Evolutionary conservation across 2,888 invertebrate species (phyloP).

Genomic region (Orthosia gracilis): DNA sequence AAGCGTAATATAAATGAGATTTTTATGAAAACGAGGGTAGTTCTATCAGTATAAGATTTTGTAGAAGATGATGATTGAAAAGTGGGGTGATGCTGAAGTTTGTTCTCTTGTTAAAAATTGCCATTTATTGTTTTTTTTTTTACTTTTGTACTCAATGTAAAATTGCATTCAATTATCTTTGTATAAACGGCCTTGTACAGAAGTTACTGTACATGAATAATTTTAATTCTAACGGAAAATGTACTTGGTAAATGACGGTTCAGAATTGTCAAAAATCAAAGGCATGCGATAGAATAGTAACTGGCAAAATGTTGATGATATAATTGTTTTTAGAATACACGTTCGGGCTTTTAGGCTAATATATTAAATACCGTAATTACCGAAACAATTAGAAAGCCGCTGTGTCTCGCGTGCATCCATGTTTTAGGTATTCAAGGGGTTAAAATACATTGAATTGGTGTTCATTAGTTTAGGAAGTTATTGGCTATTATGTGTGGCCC

Average conservation of each 20-base stretch:
- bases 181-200: not conserved
- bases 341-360: not conserved
- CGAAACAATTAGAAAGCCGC: too few relatives aligned
- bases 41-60: not conserved
- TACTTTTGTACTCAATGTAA: conserved; percentile 31
- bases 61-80: not conserved
- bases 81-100: conserved; percentile 19
- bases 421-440: too few relatives aligned
- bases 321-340: not conserved
- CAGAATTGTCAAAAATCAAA: conserved; percentile 10
- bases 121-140: not conserved
- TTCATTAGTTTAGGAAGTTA: not conserved
- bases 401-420: too few relatives aligned
- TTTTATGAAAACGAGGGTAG: conserved; percentile 14
- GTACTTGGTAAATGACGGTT: conserved; percentile 50
- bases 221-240: conserved; percentile 37
- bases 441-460: not conserved
- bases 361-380: too few relatives aligned
- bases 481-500: not conserved
- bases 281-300: conserved; percentile 4
- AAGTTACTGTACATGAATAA: conserved; percentile 6
- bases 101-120: conserved; percentile 1
- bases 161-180: conserved; percentile 13
- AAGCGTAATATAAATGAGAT: conserved; percentile 4
- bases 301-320: conserved; percentile 36